Conservation (phyloP, 2,888 invertebrate genomes). For the Dorcus parallelipipedus region DNA sequence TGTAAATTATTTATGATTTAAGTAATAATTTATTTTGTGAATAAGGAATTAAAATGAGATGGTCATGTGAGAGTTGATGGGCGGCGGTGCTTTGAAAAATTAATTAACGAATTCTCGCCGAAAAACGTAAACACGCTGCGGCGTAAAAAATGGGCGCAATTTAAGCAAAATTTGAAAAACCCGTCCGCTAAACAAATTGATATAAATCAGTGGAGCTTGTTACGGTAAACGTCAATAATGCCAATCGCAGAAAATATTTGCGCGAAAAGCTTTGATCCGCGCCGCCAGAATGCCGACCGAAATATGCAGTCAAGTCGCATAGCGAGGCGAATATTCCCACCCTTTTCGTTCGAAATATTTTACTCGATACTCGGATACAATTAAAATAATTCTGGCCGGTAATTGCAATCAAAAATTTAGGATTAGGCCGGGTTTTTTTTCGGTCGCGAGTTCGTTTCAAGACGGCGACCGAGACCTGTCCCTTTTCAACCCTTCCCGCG, state of each 20-base stretch:
- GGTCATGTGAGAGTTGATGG: too few relatives aligned
- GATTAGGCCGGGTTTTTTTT: background rate
- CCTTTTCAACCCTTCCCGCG: background rate
- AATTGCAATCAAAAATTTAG: constrained; percentile 2
- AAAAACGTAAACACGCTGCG: background rate
- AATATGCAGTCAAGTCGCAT: constrained; percentile 33
- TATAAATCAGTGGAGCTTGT: constrained; percentile 17
- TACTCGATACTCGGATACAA: constrained; percentile 3
- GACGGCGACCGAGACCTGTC: background rate
- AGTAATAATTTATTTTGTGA: too few relatives aligned
- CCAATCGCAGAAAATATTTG: constrained; percentile 33
- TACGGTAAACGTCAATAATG: constrained; percentile 30
- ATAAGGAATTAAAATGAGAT: too few relatives aligned
- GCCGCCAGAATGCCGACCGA: constrained; percentile 27
- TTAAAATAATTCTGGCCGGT: constrained; percentile 1
- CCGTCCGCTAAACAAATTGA: constrained; percentile 9
- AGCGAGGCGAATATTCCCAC: constrained; percentile 33
- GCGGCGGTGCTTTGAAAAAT: background rate
- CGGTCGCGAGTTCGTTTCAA: constrained; percentile 6
- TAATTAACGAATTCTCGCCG: background rate
- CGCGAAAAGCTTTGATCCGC: constrained; percentile 30
- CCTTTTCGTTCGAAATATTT: constrained; percentile 21
- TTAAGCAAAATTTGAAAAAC: constrained; percentile 1
- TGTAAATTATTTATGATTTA: too few relatives aligned
- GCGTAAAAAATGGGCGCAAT: background rate